A percentile compares a stretch with the other conserved stretches of the same genome.
Conservation (phyloP, 1,140 invertebrate species). For the Heliconius hermathena region DNA sequence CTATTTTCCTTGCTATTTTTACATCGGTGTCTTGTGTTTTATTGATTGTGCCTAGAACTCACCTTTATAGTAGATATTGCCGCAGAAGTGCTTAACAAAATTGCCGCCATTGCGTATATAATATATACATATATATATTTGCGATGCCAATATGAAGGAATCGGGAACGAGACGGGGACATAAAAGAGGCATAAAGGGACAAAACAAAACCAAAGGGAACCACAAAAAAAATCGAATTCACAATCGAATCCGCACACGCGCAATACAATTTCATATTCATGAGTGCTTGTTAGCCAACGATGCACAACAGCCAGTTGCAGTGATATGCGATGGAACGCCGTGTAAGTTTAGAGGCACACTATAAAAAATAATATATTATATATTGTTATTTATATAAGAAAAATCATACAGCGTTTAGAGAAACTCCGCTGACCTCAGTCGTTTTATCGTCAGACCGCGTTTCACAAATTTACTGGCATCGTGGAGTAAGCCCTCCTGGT, state of each 20-base stretch:
- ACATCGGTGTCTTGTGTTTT: slow-evolving; percentile 18
- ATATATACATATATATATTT: slow-evolving; percentile 30
- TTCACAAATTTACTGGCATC: slow-evolving; percentile 79
- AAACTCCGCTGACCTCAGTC: slow-evolving; percentile 80
- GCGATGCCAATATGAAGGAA: slow-evolving; percentile 19
- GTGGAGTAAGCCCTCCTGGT: slow-evolving; percentile 73
- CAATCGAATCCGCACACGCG: slow-evolving; percentile 26
- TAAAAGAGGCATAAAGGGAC: background rate
- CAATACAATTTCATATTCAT: slow-evolving; percentile 24
- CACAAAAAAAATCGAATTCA: slow-evolving; percentile 5
- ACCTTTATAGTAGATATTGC: slow-evolving; percentile 2
- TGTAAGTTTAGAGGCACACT: slow-evolving; percentile 76
- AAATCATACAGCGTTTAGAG: slow-evolving; percentile 70
- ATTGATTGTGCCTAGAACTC: slow-evolving; percentile 29
- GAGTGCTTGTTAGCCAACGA: slow-evolving; percentile 37
- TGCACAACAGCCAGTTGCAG: slow-evolving; percentile 39
- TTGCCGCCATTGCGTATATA: slow-evolving; percentile 25
- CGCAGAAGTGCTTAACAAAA: slow-evolving; percentile 19
- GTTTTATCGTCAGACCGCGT: slow-evolving; percentile 78
- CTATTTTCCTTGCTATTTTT: background rate
- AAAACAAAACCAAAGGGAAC: slow-evolving; percentile 24
- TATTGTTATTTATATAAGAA: slow-evolving; percentile 58
- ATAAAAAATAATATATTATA: slow-evolving; percentile 45
- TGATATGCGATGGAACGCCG: slow-evolving; percentile 61
- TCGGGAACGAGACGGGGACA: background rate